A percentile compares a stretch with the other conserved stretches of the same genome.
phyloP scores from a whole-genome alignment of 2,888 invertebrate species.

The Dichetophora obliterata region DNA sequence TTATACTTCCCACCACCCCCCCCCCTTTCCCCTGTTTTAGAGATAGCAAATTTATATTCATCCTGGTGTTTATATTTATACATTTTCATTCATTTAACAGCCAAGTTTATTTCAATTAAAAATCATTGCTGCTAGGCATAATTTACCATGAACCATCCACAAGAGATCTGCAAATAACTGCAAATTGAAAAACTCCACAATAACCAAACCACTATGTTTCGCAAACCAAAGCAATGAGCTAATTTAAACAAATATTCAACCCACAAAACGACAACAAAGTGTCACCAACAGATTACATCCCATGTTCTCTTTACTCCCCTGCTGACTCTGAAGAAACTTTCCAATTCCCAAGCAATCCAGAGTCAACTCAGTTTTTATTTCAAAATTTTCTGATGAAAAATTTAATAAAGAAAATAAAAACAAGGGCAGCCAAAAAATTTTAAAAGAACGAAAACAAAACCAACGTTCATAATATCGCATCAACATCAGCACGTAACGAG shows the following conservation, averaged over 20 bases:
- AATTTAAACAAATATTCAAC: conserved; percentile 35
- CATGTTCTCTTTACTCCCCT: conserved; percentile 51
- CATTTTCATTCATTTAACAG: too few species aligned
- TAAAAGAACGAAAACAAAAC: not conserved
- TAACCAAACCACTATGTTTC: not conserved
- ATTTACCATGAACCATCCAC: not conserved
- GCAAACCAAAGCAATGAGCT: conserved; percentile 8
- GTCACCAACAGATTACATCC: conserved; percentile 49
- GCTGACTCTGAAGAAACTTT: not conserved
- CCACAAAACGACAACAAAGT: conserved; percentile 56
- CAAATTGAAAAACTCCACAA: not conserved
- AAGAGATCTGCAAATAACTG: not conserved
- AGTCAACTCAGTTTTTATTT: not conserved
- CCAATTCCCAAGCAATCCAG: not conserved
- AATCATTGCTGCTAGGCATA: not conserved
- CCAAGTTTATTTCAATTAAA: too few species aligned
- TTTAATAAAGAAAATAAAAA: conserved; percentile 20
- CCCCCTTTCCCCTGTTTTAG: too few species aligned
- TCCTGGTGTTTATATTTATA: too few species aligned
- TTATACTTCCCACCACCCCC: too few species aligned
- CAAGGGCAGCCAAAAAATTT: not conserved
- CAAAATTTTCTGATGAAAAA: conserved; percentile 7
- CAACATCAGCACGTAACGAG: conserved; percentile 29
- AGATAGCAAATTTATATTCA: too few species aligned
- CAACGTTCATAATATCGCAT: conserved; percentile 10